Evolutionary conservation across 1,140 invertebrate species (phyloP).

Genomic region (Caenorhabditis inopinata): DNA sequence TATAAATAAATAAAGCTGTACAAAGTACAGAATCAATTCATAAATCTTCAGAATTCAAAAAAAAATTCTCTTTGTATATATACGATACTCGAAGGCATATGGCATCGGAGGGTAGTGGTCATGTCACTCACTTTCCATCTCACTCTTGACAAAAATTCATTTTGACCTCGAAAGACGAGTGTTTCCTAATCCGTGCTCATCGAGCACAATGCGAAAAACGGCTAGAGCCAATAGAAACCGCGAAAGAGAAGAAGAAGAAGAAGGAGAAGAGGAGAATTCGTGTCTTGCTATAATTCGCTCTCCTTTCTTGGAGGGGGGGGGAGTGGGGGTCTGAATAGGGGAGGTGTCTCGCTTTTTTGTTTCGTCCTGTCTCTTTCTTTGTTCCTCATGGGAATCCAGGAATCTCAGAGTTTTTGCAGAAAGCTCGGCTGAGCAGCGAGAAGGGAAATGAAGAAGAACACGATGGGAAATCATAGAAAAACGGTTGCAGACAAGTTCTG

Average conservation of each 20-base stretch:
- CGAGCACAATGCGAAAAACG: not conserved
- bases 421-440: too few species aligned
- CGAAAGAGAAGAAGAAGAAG: not conserved
- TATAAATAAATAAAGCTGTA: too few species aligned
- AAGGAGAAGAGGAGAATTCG: not conserved
- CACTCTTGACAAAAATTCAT: conserved; percentile 30
- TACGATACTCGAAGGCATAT: too few species aligned
- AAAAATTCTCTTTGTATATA: too few species aligned
- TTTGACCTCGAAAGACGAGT: conserved; percentile 25
- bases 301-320: too few species aligned
- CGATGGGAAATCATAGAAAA: not conserved
- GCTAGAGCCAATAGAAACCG: not conserved
- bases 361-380: not conserved
- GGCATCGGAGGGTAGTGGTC: not conserved
- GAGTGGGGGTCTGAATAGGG: too few species aligned
- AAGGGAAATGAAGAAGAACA: not conserved
- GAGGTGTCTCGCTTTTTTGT: too few species aligned
- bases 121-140: conserved; percentile 15
- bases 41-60: too few species aligned
- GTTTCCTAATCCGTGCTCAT: conserved; percentile 24
- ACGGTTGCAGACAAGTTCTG: not conserved
- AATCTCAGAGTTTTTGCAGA: not conserved
- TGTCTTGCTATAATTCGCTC: conserved; percentile 26
- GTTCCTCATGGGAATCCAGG: conserved; percentile 11
- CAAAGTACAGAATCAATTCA: too few species aligned